Conservation (phyloP, 2,797 vertebrate species). For the Cyclopterus lumpus region DNA sequence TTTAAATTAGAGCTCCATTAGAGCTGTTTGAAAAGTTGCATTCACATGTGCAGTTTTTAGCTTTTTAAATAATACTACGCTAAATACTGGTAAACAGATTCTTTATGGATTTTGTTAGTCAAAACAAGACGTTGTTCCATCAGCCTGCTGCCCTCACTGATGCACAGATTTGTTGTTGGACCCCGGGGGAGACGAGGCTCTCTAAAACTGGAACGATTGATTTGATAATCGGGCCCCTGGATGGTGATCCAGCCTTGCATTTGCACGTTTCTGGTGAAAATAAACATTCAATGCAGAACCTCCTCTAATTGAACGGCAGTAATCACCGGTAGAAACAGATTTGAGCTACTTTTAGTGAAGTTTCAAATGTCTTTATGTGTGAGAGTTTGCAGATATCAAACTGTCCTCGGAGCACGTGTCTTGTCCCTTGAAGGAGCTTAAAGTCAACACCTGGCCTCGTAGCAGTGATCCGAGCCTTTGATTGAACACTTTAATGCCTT, state of each 20-base stretch:
- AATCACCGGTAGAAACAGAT: background rate
- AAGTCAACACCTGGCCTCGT: constrained; percentile 35
- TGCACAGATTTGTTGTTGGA: background rate
- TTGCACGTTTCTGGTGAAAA: background rate
- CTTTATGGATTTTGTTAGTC: background rate
- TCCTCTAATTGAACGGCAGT: background rate
- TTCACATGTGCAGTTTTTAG: background rate
- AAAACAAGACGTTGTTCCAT: background rate
- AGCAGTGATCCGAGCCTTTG: constrained; percentile 37
- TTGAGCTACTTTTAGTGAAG: background rate
- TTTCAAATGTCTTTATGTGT: constrained; percentile 1
- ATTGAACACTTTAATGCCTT: constrained; percentile 57
- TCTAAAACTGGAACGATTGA: background rate
- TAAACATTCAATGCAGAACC: background rate
- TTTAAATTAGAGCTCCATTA: background rate
- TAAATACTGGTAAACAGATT: background rate
- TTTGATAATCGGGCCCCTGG: background rate
- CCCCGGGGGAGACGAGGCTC: background rate
- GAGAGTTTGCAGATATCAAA: constrained; percentile 11
- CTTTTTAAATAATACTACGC: background rate
- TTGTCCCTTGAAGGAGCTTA: constrained; percentile 5
- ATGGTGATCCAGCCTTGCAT: background rate
- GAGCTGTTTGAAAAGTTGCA: background rate
- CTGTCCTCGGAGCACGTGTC: constrained; percentile 20
- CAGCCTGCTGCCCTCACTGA: background rate